Base-by-base conservation (phyloP, 2,888 invertebrate genomes). In the Doris montereyensis region DNA sequence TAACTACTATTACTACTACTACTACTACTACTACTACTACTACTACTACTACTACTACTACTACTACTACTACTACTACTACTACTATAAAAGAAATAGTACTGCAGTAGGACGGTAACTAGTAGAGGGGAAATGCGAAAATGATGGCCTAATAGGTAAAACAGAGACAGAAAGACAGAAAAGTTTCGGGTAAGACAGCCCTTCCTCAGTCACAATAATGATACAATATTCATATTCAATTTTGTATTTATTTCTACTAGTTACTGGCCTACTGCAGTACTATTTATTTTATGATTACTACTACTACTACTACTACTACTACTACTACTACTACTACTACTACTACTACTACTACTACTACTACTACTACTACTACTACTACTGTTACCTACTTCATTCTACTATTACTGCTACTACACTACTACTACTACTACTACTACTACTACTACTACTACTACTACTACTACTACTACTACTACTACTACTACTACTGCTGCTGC, bases 381-480 rank as follows among this genome's bases (percentile, higher is more conserved):
- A 65, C 67, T 65, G 24, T 24, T 58, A 58, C 58, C 24, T 21
- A n/a, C 24, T 21, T 24, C 24, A 58, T 58, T 21, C 58, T 5
- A 65, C 67, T 65, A 65, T 26, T 65, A 65, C 67, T 17, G 26
- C 67, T 65, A 65, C 67, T 65, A 65, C 67, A 65, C 67, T 65
- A 65, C 67, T 65, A 65, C 67, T 65, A 65, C 67, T 65, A 65
- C 67, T 65, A 65, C 67, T 65, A 65, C 67, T 65, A 65, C 67
- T 65, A 65, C 67, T 67, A 67, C 67, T 1, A 67, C 67, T 0
- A 67, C 67, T 1, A 1, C 67, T 1, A 67, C 67, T 67, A 67
- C 67, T 67, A 67, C 67, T 67, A 67, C 21, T 67, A 26, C 62
- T 57, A 74, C 74, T 60, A 24, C 58, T 74, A 32, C 32, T 34